Percentiles rank a stretch among this genome's conserved stretches.
Conservation (phyloP, 2,888 invertebrate genomes). For the Antheraea yamamai region DNA sequence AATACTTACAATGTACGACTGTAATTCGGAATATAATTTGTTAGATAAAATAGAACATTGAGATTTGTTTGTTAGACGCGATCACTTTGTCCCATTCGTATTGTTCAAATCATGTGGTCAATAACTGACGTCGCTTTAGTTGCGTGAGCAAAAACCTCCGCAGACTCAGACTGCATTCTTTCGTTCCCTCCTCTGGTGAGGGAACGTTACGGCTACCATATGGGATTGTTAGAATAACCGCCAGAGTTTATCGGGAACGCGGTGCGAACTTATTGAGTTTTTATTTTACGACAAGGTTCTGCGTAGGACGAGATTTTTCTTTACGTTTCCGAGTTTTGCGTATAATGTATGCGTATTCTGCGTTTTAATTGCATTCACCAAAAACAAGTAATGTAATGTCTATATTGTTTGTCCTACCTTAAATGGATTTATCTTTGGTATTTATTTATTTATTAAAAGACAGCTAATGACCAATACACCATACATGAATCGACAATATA, state of each 20-base stretch:
- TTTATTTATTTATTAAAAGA: too few species aligned
- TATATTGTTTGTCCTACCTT: neutral
- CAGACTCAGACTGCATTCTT: constrained; percentile 72
- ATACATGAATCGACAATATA: too few species aligned
- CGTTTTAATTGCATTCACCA: neutral
- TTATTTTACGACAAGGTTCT: neutral
- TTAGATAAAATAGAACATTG: neutral
- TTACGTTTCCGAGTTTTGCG: constrained; percentile 1
- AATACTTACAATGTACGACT: neutral
- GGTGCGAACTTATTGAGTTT: constrained; percentile 11
- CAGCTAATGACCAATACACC: too few species aligned
- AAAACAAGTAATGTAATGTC: neutral
- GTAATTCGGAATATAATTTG: neutral
- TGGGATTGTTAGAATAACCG: constrained; percentile 55
- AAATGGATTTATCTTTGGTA: too few species aligned
- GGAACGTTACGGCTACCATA: constrained; percentile 58
- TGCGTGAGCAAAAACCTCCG: constrained; percentile 67
- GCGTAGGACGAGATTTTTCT: neutral
- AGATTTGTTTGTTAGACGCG: neutral
- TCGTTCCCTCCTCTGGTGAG: constrained; percentile 44
- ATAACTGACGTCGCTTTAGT: constrained; percentile 49
- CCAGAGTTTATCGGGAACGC: constrained; percentile 24
- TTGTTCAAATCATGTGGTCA: constrained; percentile 36
- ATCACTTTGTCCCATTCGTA: neutral
- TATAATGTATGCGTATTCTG: constrained; percentile 29